These are phyloP conservation scores for Penaeus chinensis DNA, from an alignment of 1,140 invertebrate genomes.

Conservation along the genomic window DNA sequence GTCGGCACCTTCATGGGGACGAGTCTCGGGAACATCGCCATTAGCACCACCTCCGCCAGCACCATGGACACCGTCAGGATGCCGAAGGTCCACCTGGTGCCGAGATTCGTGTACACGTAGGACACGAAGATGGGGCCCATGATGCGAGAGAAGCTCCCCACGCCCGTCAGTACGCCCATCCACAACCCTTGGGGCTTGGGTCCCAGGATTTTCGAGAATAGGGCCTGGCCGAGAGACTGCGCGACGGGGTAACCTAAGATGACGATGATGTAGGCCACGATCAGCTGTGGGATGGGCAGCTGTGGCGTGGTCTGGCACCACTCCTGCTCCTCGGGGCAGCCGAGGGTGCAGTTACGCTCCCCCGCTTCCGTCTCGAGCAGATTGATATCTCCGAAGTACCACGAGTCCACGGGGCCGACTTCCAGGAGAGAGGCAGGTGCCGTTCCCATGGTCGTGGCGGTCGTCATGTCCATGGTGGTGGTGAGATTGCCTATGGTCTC, in stretches of 20 bases:
- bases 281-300: conserved; percentile 37
- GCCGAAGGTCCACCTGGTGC: conserved; percentile 43
- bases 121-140: conserved; percentile 57
- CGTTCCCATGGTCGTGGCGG: background rate
- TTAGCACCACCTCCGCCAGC: conserved; percentile 11
- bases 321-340: conserved; percentile 38
- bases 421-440: background rate
- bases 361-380: background rate
- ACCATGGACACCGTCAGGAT: conserved; percentile 27
- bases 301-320: conserved; percentile 35
- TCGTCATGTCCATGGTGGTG: background rate
- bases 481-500: background rate
- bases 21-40: conserved; percentile 27
- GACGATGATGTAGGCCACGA: conserved; percentile 44
- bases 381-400: background rate
- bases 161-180: conserved; percentile 58
- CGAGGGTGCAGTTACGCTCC: background rate
- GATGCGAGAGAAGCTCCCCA: conserved; percentile 57
- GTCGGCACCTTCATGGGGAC: conserved; percentile 56
- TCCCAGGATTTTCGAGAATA: conserved; percentile 55
- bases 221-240: conserved; percentile 4
- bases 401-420: too few relatives aligned
- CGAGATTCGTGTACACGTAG: conserved; percentile 45
- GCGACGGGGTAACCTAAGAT: conserved; percentile 39
- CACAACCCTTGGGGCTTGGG: conserved; percentile 57